These are phyloP conservation scores for Drosophila anomalipes DNA, from an alignment of 2,888 invertebrate species.

Conservation along the genomic window DNA sequence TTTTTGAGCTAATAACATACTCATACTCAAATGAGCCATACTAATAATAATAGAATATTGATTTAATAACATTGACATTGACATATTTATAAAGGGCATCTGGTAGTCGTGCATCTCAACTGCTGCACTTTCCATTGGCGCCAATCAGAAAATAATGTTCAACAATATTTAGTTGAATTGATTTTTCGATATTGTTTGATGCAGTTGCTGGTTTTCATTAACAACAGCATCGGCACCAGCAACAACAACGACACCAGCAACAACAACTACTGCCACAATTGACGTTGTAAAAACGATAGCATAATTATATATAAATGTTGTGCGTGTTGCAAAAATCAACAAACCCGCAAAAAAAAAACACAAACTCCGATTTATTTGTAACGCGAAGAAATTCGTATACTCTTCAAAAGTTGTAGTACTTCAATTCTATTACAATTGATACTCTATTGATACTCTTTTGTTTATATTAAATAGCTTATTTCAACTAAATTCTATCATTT, in stretches of 20 bases:
- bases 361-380: background rate
- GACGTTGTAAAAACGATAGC: constrained; percentile 30
- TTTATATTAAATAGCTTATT: background rate
- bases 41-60: too few species aligned
- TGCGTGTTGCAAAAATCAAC: constrained; percentile 26
- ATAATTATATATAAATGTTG: constrained; percentile 35
- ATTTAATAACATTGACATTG: background rate
- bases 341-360: background rate
- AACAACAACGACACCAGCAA: background rate
- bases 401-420: background rate
- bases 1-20: background rate
- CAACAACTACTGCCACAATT: constrained; percentile 21
- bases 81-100: background rate
- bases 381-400: background rate
- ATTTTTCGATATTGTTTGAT: constrained; percentile 56
- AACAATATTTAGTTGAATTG: constrained; percentile 70
- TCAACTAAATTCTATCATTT: background rate
- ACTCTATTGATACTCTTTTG: background rate
- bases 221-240: constrained; percentile 18
- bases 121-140: background rate
- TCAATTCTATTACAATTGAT: background rate
- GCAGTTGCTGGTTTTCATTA: constrained; percentile 21
- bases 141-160: constrained; percentile 23
- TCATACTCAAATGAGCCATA: background rate
- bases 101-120: background rate